Conservation (phyloP, 2,888 invertebrate species). For the Pandemis corylana region DNA sequence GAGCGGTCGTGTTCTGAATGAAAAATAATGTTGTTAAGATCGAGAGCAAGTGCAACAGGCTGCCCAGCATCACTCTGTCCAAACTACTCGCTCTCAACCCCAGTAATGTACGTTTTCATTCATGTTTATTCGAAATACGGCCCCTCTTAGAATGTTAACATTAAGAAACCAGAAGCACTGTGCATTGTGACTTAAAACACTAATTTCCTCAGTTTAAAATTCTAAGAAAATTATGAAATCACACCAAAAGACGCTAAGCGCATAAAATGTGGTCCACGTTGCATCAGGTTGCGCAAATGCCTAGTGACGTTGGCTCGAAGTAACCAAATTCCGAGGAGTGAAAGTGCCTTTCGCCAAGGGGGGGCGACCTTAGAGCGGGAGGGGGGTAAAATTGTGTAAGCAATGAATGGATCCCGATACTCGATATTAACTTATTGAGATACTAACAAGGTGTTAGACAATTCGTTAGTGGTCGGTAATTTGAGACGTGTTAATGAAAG, state of each 20-base stretch:
- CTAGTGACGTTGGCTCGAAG: constrained; percentile 68
- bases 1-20: no score
- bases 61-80: no score
- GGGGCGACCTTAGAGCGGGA: constrained; percentile 48
- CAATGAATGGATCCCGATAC: constrained; percentile 11
- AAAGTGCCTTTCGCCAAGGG: constrained; percentile 79
- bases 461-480: constrained; percentile 10
- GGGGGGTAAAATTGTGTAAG: constrained; percentile 36
- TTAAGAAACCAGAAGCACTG: not conserved
- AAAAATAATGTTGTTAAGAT: no score
- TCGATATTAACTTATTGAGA: constrained; percentile 10
- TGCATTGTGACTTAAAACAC: not conserved
- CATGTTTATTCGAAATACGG: no score
- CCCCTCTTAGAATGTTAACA: not conserved
- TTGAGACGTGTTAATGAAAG: constrained; percentile 11
- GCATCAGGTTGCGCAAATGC: constrained; percentile 78
- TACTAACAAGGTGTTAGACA: constrained; percentile 25
- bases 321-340: constrained; percentile 77
- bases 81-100: no score
- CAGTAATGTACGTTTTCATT: no score
- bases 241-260: constrained; percentile 47
- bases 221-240: constrained; percentile 29
- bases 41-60: no score
- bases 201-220: not conserved
- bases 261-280: constrained; percentile 59